These are phyloP conservation scores for Phalacrocorax pelagicus DNA, from an alignment of 2,113 vertebrate species.

Conservation along the genomic window DNA sequence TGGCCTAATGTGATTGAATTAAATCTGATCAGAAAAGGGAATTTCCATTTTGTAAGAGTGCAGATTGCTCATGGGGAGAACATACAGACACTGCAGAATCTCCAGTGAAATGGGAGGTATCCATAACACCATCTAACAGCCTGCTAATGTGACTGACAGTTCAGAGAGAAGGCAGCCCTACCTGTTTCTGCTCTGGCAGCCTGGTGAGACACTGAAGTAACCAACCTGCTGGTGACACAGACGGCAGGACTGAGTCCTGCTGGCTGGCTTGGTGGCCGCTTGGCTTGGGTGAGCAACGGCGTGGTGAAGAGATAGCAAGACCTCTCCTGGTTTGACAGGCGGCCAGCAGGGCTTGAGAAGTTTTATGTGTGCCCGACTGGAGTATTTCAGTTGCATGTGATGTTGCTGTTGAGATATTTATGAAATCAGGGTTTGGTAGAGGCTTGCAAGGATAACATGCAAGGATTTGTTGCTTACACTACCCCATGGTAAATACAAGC, in stretches of 20 bases:
- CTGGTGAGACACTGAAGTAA: background rate
- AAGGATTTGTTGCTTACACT: background rate
- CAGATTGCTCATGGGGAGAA: background rate
- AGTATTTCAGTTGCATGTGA: background rate
- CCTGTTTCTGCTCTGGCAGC: background rate
- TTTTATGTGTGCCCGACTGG: background rate
- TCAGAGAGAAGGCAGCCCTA: background rate
- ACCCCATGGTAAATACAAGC: background rate
- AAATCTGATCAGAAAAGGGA: background rate
- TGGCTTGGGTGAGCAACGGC: background rate
- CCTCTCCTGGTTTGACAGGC: background rate
- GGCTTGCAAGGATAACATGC: background rate
- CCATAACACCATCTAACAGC: background rate
- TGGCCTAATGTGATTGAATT: background rate
- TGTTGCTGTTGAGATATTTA: background rate
- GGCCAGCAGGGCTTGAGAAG: background rate
- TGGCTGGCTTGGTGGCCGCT: background rate
- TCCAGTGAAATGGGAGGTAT: background rate
- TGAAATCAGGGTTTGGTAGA: background rate
- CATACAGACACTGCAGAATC: background rate
- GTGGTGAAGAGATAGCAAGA: background rate
- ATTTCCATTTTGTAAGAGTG: background rate
- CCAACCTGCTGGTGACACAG: background rate
- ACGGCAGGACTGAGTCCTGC: accelerated
- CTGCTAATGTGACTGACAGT: background rate